Conservation (phyloP, 2,113 vertebrate genomes). For the Carollia perspicillata region DNA sequence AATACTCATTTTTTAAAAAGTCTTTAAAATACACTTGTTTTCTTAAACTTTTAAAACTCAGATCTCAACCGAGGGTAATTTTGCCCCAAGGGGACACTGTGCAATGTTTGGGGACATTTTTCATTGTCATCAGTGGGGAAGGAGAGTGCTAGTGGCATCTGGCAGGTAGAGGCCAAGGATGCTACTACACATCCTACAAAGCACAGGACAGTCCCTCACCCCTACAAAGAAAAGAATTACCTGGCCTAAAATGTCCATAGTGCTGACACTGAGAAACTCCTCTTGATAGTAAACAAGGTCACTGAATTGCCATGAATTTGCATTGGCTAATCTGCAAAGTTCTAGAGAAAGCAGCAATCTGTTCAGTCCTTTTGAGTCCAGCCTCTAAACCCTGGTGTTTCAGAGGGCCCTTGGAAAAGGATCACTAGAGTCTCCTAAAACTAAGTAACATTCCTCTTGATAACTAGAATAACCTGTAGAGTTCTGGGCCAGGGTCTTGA, state of each 20-base stretch:
- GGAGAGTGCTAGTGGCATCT: neutral
- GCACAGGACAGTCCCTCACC: neutral
- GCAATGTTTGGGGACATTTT: no score
- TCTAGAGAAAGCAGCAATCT: neutral
- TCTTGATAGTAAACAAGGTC: neutral
- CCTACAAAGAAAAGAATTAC: neutral
- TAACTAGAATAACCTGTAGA: neutral
- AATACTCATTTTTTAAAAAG: neutral
- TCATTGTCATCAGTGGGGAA: neutral
- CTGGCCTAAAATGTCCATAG: neutral
- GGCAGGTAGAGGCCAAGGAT: neutral
- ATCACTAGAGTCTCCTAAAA: neutral
- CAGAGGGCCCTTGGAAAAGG: neutral
- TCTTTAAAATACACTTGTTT: neutral
- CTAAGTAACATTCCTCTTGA: neutral
- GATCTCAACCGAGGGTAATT: neutral
- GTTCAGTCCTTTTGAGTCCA: neutral
- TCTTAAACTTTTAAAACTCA: neutral
- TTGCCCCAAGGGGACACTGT: no score
- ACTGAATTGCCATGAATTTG: neutral
- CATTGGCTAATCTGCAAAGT: neutral
- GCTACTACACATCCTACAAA: neutral
- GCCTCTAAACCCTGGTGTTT: neutral
- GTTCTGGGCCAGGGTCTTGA: neutral
- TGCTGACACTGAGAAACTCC: no score